These are phyloP conservation scores for Gopherus flavomarginatus DNA, from an alignment of 2,113 vertebrate species.

Conservation along the genomic window DNA sequence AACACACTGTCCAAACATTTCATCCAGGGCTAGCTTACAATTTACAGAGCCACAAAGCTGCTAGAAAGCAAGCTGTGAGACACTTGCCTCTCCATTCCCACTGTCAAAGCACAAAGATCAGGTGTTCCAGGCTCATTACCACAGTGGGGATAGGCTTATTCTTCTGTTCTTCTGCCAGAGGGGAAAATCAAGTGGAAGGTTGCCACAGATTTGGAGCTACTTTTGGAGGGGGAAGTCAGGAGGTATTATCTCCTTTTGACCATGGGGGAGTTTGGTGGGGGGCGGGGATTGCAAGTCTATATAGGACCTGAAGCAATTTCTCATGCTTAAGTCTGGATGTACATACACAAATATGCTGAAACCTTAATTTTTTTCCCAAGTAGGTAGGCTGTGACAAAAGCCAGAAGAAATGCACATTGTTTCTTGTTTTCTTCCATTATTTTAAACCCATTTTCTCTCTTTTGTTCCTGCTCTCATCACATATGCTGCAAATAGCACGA, in stretches of 20 bases:
- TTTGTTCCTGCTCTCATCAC: background rate
- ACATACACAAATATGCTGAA: background rate
- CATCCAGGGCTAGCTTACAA: background rate
- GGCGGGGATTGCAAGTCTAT: background rate
- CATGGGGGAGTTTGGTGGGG: background rate
- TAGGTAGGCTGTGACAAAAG: background rate
- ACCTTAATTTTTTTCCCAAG: background rate
- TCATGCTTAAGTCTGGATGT: background rate
- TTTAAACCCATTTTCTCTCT: slow-evolving; percentile 26
- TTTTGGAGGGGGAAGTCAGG: background rate
- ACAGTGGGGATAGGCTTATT: background rate
- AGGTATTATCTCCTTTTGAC: background rate
- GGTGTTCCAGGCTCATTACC: background rate
- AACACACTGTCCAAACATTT: background rate
- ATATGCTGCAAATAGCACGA: slow-evolving; percentile 13
- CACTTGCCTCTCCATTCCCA: background rate
- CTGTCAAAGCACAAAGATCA: background rate
- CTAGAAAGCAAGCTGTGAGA: background rate
- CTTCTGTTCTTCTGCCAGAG: slow-evolving; percentile 4
- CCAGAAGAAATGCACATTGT: slow-evolving; percentile 4
- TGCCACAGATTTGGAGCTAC: background rate
- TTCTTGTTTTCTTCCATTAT: slow-evolving; percentile 5
- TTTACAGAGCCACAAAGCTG: background rate
- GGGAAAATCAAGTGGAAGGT: slow-evolving; percentile 3
- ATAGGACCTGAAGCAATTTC: background rate